These are phyloP conservation scores for Diaprepes abbreviatus DNA, from an alignment of 2,888 invertebrate genomes.

Conservation along the genomic window DNA sequence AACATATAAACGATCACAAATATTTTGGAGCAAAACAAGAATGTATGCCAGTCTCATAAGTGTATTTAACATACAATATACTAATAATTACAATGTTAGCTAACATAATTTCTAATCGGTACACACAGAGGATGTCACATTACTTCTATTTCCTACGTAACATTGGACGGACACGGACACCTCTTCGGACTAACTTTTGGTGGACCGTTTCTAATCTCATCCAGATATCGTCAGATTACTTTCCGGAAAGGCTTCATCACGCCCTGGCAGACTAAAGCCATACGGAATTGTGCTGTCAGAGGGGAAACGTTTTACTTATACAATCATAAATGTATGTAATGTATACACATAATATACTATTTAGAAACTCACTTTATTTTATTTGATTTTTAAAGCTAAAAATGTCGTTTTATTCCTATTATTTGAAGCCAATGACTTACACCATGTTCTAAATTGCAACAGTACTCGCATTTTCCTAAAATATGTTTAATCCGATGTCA, in stretches of 20 bases:
- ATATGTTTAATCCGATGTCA: conserved; percentile 22
- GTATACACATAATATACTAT: conserved; percentile 9
- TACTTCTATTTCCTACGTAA: conserved; percentile 30
- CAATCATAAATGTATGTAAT: conserved; percentile 6
- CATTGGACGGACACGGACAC: conserved; percentile 17
- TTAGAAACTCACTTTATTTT: conserved; percentile 27
- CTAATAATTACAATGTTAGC: conserved; percentile 31
- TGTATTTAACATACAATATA: conserved; percentile 33
- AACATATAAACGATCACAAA: conserved; percentile 43
- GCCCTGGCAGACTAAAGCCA: conserved; percentile 33
- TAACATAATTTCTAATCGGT: conserved; percentile 37
- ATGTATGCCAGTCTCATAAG: conserved; percentile 14
- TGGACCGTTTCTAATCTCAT: conserved; percentile 32
- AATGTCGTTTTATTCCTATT: too few species aligned
- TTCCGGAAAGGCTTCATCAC: conserved; percentile 28
- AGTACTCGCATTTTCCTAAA: conserved; percentile 41
- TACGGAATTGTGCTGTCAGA: conserved; percentile 38
- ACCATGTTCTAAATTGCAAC: conserved; percentile 9
- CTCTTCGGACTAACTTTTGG: conserved; percentile 26
- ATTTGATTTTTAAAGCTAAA: not conserved
- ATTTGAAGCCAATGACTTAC: conserved; percentile 1
- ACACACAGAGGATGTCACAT: conserved; percentile 33
- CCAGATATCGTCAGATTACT: conserved; percentile 15
- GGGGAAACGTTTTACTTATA: conserved; percentile 33
- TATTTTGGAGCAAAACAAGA: conserved; percentile 41